Evolutionary conservation across 2,797 vertebrate genomes (phyloP).

Genomic region (Neosalanx taihuensis): DNA sequence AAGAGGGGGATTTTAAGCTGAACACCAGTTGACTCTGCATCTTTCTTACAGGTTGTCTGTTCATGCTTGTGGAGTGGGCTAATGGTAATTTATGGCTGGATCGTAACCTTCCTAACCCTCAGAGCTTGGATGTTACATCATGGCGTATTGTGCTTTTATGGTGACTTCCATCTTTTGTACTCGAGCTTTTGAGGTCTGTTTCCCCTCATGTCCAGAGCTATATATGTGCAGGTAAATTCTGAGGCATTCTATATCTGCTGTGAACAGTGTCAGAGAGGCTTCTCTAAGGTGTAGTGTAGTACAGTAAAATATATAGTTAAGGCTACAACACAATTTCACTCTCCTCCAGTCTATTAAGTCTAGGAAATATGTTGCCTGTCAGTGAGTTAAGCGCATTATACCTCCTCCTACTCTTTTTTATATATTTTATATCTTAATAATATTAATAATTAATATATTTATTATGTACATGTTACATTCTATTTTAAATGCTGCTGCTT

Average conservation of each 20-base stretch:
- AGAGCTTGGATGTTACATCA: neutral
- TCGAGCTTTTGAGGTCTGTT: neutral
- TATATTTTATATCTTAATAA: no score
- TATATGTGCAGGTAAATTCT: constrained; percentile 43
- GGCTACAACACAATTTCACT: neutral
- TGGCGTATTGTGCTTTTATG: neutral
- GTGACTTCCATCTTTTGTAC: neutral
- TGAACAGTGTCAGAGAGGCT: neutral
- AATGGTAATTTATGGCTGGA: neutral
- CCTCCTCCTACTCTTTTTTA: no score
- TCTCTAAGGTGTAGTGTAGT: constrained; percentile 17
- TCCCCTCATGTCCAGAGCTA: constrained; percentile 25
- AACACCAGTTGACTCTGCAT: neutral
- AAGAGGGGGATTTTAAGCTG: neutral
- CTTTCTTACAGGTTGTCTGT: neutral
- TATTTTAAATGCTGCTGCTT: no score
- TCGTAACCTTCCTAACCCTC: neutral
- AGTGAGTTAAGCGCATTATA: constrained; percentile 6
- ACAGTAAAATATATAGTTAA: constrained; percentile 23
- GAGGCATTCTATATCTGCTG: constrained; percentile 27
- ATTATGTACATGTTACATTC: no score
- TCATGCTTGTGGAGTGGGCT: neutral
- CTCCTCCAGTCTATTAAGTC: constrained; percentile 34
- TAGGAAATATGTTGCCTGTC: constrained; percentile 35
- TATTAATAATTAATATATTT: no score